phyloP scores from a whole-genome alignment of 2,113 vertebrate genomes.

The Chaenocephalus aceratus region DNA sequence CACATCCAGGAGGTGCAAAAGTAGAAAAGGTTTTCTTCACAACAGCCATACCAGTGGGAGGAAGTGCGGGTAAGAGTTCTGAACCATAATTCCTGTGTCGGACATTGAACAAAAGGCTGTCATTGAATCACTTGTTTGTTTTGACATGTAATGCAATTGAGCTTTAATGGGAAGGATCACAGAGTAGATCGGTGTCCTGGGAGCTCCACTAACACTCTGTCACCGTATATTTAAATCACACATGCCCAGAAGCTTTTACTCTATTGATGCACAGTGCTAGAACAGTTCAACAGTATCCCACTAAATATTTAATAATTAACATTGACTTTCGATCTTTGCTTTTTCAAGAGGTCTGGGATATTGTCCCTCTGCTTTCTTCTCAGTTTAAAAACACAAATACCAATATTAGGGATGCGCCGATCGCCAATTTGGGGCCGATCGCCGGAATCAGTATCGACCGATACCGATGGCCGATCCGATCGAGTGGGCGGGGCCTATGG shows the following conservation, averaged over 20 bases:
- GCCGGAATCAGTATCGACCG: too few species aligned
- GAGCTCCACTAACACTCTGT: not conserved
- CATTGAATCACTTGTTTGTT: slow-evolving; percentile 20
- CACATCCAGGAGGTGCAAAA: slow-evolving; percentile 90
- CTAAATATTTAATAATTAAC: not conserved
- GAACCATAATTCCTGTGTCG: not conserved
- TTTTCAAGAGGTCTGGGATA: too few species aligned
- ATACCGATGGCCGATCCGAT: too few species aligned
- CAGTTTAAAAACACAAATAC: too few species aligned
- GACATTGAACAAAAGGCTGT: slow-evolving; percentile 8
- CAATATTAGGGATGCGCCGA: too few species aligned
- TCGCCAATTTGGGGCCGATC: too few species aligned
- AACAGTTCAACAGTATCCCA: not conserved
- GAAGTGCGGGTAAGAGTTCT: slow-evolving; percentile 88
- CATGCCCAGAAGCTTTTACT: not conserved
- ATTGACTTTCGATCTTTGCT: too few species aligned
- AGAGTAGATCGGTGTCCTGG: not conserved
- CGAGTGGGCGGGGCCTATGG: too few species aligned
- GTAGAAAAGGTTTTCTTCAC: slow-evolving; percentile 98
- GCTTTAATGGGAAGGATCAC: slow-evolving; percentile 3
- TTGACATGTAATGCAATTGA: not conserved
- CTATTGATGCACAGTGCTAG: not conserved
- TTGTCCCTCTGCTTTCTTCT: too few species aligned
- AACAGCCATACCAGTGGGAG: slow-evolving; percentile 94
- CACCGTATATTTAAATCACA: not conserved